A percentile compares a stretch with the other conserved stretches of the same genome.
Evolutionary conservation across 2,797 vertebrate species (phyloP).

Genomic region (Trichosurus vulpecula): DNA sequence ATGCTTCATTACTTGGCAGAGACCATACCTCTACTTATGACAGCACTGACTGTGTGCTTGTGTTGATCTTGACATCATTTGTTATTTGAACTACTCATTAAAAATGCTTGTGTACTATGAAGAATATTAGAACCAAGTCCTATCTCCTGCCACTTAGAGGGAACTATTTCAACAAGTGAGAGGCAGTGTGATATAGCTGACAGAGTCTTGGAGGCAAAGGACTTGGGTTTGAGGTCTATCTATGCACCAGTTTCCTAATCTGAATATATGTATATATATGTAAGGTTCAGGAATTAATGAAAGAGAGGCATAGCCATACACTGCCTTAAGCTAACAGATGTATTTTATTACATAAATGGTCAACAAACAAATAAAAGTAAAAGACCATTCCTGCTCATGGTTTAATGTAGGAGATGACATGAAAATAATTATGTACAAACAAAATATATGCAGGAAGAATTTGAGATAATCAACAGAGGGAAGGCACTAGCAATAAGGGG

Average conservation of each 20-base stretch:
- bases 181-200: not conserved
- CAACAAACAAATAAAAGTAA: not conserved
- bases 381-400: not conserved
- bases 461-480: not conserved
- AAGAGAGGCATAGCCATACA: not conserved
- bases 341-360: not conserved
- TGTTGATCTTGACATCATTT: not conserved
- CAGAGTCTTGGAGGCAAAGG: not conserved
- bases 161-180: not conserved
- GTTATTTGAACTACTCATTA: not conserved
- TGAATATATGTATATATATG: no score
- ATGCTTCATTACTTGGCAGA: not conserved
- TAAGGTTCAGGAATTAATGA: not conserved
- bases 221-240: not conserved
- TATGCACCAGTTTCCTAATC: no score
- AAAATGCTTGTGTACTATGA: not conserved
- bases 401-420: not conserved
- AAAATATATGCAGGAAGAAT: not conserved
- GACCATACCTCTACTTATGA: not conserved
- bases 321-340: no score
- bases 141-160: not conserved
- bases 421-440: not conserved
- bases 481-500: not conserved
- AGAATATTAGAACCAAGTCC: not conserved
- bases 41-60: not conserved